Evolutionary conservation across 2,113 vertebrate species (phyloP).

Genomic region (Dissostichus mawsoni): DNA sequence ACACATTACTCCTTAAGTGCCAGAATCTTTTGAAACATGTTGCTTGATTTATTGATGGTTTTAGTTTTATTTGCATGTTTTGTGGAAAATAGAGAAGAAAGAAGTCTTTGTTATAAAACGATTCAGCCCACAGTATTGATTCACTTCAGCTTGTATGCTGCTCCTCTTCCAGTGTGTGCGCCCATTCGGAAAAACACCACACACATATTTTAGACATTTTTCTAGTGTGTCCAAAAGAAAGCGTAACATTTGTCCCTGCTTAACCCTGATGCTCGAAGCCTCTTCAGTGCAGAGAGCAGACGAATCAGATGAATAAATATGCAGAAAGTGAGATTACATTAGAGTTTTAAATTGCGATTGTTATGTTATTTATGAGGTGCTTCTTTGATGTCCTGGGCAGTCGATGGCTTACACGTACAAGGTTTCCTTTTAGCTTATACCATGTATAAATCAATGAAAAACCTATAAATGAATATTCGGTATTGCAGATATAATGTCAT

Average conservation of each 20-base stretch:
- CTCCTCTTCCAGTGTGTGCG: constrained; percentile 4
- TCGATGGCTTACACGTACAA: no score
- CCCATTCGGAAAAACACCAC: constrained; percentile 37
- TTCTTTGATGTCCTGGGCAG: no score
- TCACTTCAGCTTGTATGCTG: constrained; percentile 12
- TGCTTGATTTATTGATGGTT: background rate
- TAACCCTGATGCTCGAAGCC: constrained; percentile 23
- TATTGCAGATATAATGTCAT: no score
- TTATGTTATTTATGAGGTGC: no score
- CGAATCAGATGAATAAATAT: background rate
- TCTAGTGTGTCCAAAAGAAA: constrained; percentile 18
- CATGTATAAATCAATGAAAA: background rate
- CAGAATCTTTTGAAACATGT: background rate
- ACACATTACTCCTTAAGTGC: background rate
- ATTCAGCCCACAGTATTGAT: constrained; percentile 48
- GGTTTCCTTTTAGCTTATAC: background rate
- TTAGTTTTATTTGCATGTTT: constrained; percentile 18
- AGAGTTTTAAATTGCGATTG: no score
- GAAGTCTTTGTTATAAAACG: constrained; percentile 27
- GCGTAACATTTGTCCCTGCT: constrained; percentile 19
- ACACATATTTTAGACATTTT: constrained; percentile 35
- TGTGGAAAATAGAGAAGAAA: constrained; percentile 30
- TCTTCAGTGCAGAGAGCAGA: background rate
- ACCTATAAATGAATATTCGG: background rate
- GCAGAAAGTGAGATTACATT: no score